Base-by-base conservation (phyloP, 2,888 invertebrate genomes). In the Drosophila mimetica region DNA sequence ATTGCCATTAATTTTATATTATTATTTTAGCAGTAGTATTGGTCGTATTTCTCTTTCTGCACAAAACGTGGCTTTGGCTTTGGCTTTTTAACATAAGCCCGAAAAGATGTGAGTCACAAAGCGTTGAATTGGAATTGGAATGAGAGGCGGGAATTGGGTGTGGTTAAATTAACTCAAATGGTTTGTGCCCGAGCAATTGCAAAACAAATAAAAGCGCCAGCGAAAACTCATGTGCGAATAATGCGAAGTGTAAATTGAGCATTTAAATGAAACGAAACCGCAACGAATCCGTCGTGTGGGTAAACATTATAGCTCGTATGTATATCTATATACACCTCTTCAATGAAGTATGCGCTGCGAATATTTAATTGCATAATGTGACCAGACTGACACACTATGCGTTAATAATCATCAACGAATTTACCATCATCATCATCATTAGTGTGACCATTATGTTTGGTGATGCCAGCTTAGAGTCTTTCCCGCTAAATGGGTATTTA, bases 1-100 rank as follows among this genome's bases (percentile, higher is more conserved):
- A 82, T 85, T 82, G 75, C 66, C 69, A 60, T 71, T 71, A 42
- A 57, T 69, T 46, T 67, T 20, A 47, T 71, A 18, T 58, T 30
- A n/a, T 44, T 36, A 28, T 44, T 53, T 18, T 37, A n/a, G n/a
- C n/a, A n/a, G n/a, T n/a, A n/a, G n/a, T 53, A 30, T 28, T 6
- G 9, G 20, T 36, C 22, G 1, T 25, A 7, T 25, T 11, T 30
- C 9, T 28, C n/a, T 50, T 50, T 46, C 59, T 22, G 36, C 59
- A 44, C 42, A 59, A 60, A 60, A 37, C 44, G 28, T 9, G 51
- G 22, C 54, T 55, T 55, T 36, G 53, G 53, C 34, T 34, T 18
- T 36, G 47, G 47, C 60, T 37, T 51, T 34, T 16, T 36, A 36
- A 36, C 60, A 37, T 59, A 46, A 51, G 37, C 37, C 20, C 18